A percentile compares a stretch with the other conserved stretches of the same genome.
Conservation (phyloP, 2,113 vertebrate species). For the Anas platyrhynchos region DNA sequence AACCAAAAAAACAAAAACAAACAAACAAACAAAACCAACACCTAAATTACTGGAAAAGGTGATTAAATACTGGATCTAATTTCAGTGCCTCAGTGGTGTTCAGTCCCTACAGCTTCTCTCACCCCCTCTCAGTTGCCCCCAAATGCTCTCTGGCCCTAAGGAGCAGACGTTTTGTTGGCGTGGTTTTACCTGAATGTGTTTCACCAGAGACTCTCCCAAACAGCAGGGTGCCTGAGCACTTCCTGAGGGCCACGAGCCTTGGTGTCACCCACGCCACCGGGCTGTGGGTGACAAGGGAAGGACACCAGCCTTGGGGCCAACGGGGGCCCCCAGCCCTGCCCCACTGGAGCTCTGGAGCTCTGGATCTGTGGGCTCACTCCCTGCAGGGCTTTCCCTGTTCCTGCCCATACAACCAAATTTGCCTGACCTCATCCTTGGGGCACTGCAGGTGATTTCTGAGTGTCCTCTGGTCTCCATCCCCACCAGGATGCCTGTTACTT, state of each 20-base stretch:
- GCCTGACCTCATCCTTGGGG: too few relatives aligned
- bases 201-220: neutral
- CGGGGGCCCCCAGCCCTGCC: neutral
- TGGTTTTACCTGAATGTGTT: neutral
- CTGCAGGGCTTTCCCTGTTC: too few relatives aligned
- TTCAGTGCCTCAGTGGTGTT: neutral
- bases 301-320: neutral
- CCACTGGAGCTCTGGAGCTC: too few relatives aligned
- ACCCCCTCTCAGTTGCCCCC: rapidly evolving
- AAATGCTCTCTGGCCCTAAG: neutral
- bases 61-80: neutral
- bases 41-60: neutral
- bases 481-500: neutral
- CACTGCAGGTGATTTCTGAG: neutral
- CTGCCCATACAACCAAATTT: too few relatives aligned
- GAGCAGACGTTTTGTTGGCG: neutral
- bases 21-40: neutral
- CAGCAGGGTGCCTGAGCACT: neutral
- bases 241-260: neutral
- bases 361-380: too few relatives aligned
- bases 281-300: neutral
- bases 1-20: neutral
- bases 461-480: neutral
- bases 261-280: neutral
- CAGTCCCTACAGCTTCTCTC: neutral